Evolutionary conservation across 2,888 invertebrate genomes (phyloP), one percentile per base, ranked within the genome.

Genomic region (Subacronicta megacephala): DNA sequence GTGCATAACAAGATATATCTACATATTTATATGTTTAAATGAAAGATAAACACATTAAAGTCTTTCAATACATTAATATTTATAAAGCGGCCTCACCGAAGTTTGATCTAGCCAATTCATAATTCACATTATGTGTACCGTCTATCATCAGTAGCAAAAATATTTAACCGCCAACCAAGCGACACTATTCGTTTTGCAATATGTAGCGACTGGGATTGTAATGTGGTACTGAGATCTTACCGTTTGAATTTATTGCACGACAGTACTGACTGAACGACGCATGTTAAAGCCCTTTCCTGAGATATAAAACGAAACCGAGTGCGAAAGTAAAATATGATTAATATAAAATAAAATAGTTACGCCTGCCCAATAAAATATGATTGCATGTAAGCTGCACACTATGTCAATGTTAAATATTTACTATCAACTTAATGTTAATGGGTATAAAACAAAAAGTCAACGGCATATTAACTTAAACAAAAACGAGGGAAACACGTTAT

Each of bases 191-290:
- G 82, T 83, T 82, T 81, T 80, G 77, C 78, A 83, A 78, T 78
- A 75, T 76, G 73, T 81, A 82, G 81, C 80, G 77, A 72, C 68
- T 79, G 58, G 74, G 72, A 82, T 83, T 80, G 82, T 75, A 80
- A 80, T 85, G 81, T 80, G 70, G 78, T 78, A 80, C 80, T 80
- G 77, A 80, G 80, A 80, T 84, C 85, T 83, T 77, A 83, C 81
- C 70, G 69, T 75, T 75, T 72, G 72, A 75, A 84, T 78, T 71
- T 68, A 64, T 74, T 72, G 54, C 75, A 23, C 55, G 56, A 62
- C 55, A 59, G 68, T 46, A 53, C 64, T 50, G 62, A 72, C 75
- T 73, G 65, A 75, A 75, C 72, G 65, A 73, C 60, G 26, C 26
- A 26, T 26, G 56, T 38, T 52, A 33, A 47, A 35, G 33, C 64